These are phyloP conservation scores for Poeciliopsis paucimaculata DNA, from an alignment of 2,797 vertebrate species.

Conservation along the genomic window DNA sequence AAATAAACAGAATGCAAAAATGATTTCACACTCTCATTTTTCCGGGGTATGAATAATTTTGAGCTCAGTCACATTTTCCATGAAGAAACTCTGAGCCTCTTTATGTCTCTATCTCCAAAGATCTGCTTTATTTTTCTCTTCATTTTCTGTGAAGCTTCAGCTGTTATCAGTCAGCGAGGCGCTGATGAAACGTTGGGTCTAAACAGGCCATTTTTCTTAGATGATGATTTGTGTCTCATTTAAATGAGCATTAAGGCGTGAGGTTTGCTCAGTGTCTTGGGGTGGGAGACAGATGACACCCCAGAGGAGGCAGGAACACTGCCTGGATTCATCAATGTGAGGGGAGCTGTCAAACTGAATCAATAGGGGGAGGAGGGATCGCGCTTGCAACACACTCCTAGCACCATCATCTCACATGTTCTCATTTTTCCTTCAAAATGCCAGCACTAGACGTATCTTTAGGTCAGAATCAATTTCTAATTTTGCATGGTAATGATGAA, in stretches of 20 bases:
- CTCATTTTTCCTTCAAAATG: conserved; percentile 62
- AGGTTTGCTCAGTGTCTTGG: conserved; percentile 63
- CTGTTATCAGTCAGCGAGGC: background rate
- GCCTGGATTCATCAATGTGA: conserved; percentile 68
- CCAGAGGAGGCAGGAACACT: conserved; percentile 51
- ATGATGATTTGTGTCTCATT: conserved; percentile 75
- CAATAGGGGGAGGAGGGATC: conserved; percentile 65
- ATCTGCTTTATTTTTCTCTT: background rate
- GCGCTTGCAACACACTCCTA: conserved; percentile 60
- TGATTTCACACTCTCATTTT: no score
- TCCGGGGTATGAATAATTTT: no score
- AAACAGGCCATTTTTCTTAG: conserved; percentile 58
- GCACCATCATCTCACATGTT: conserved; percentile 68
- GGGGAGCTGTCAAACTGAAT: conserved; percentile 66
- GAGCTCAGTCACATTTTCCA: no score
- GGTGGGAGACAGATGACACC: conserved; percentile 68
- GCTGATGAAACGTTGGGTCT: conserved; percentile 43
- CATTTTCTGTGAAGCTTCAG: background rate
- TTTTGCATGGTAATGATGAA: conserved; percentile 52
- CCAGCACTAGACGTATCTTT: conserved; percentile 49
- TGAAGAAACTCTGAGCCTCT: no score
- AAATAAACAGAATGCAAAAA: no score
- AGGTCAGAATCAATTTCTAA: conserved; percentile 27
- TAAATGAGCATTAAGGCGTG: conserved; percentile 74
- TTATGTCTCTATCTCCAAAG: background rate